phyloP scores from a whole-genome alignment of 2,113 vertebrate genomes.

The Prinia subflava region DNA sequence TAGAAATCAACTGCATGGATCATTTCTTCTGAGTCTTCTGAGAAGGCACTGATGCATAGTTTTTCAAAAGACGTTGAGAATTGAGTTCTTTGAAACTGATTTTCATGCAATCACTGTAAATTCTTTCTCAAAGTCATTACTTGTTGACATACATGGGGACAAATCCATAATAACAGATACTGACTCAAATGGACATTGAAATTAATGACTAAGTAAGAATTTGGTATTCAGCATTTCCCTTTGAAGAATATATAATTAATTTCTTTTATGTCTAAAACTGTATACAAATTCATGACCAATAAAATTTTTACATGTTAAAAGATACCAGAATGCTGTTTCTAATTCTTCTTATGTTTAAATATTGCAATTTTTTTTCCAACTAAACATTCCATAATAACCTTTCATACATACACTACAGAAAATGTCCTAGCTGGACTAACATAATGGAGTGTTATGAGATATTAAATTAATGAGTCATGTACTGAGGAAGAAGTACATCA shows the following conservation, averaged over 20 bases:
- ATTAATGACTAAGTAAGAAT: not conserved
- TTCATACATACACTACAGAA: conserved; percentile 24
- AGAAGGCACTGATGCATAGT: not conserved
- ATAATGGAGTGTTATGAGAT: conserved; percentile 54
- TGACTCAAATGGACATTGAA: not conserved
- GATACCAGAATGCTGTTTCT: not conserved
- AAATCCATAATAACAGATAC: not conserved
- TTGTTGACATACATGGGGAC: not conserved
- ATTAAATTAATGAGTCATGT: conserved; percentile 63
- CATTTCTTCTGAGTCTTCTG: not conserved
- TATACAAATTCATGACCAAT: not conserved
- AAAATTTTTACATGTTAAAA: not conserved
- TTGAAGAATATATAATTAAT: not conserved
- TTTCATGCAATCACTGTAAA: not conserved
- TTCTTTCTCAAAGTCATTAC: not conserved
- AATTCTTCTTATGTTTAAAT: conserved; percentile 15
- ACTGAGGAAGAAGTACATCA: conserved; percentile 51
- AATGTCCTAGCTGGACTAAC: conserved; percentile 35
- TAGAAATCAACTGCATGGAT: not conserved
- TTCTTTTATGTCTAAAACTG: not conserved
- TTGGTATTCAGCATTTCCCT: not conserved
- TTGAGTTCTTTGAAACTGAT: not conserved
- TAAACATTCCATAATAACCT: conserved; percentile 25
- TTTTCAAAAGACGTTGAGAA: not conserved
- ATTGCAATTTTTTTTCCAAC: not conserved